These are phyloP conservation scores for Oxyteleia sp. DNA, from an alignment of 2,888 invertebrate genomes.

Conservation along the genomic window DNA sequence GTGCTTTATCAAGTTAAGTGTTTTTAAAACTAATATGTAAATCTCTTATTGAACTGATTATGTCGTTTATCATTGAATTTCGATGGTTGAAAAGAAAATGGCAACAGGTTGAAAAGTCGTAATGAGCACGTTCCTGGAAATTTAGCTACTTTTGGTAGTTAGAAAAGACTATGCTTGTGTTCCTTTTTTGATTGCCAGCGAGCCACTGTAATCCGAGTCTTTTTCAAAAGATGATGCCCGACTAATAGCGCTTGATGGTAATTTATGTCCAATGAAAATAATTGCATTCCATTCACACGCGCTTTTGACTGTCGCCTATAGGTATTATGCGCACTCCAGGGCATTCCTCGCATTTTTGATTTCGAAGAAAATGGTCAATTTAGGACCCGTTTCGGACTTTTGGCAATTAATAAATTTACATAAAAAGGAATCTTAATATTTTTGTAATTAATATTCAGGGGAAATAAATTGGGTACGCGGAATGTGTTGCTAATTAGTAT, in stretches of 20 bases:
- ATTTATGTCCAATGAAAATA: slow-evolving; percentile 47
- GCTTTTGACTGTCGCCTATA: slow-evolving; percentile 12
- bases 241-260: slow-evolving; percentile 3
- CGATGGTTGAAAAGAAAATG: too few relatives aligned
- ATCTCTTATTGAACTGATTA: too few relatives aligned
- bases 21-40: too few relatives aligned
- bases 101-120: too few relatives aligned
- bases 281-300: slow-evolving; percentile 49
- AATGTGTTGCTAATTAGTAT: slow-evolving; percentile 4
- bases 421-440: neutral
- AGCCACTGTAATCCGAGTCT: too few relatives aligned
- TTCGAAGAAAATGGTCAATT: slow-evolving; percentile 13
- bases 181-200: too few relatives aligned
- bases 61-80: too few relatives aligned
- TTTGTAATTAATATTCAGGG: neutral
- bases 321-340: too few relatives aligned
- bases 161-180: too few relatives aligned
- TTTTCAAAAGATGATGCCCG: slow-evolving; percentile 1
- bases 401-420: slow-evolving; percentile 30
- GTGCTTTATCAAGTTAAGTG: too few relatives aligned
- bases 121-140: too few relatives aligned
- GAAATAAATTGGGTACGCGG: neutral
- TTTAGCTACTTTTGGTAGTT: too few relatives aligned
- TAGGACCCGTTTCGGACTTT: slow-evolving; percentile 1
- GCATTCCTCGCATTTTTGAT: slow-evolving; percentile 30